Evolutionary conservation across 2,113 vertebrate genomes (phyloP).

Genomic region (Triplophysa siluroides): DNA sequence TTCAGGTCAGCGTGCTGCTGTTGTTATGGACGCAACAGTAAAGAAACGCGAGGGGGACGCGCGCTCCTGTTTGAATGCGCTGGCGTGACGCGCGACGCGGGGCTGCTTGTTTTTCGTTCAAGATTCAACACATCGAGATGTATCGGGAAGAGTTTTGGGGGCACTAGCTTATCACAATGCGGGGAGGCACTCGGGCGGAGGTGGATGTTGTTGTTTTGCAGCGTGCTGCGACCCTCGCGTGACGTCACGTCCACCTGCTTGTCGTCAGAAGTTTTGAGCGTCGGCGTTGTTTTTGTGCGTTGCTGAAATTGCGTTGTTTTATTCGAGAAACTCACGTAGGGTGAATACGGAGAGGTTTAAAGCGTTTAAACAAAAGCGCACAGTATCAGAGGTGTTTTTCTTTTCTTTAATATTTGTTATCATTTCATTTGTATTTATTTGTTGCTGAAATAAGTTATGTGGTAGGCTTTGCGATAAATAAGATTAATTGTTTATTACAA

Average conservation of each 20-base stretch:
- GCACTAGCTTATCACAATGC: conserved; percentile 71
- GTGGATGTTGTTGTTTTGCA: conserved; percentile 70
- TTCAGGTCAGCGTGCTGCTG: conserved; percentile 76
- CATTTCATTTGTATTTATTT: not conserved
- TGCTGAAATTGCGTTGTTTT: not conserved
- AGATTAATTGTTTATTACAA: not conserved
- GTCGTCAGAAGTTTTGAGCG: conserved; percentile 66
- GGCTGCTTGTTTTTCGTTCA: conserved; percentile 73
- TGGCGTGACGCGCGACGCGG: conserved; percentile 76
- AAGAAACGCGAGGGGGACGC: conserved; percentile 66
- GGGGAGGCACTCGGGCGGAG: conserved; percentile 72
- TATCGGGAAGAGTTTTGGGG: conserved; percentile 69
- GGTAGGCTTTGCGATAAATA: too few species aligned
- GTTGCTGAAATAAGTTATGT: not conserved
- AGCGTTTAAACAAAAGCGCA: not conserved
- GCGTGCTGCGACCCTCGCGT: conserved; percentile 76
- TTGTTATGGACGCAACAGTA: conserved; percentile 80
- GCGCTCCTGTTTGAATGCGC: conserved; percentile 72
- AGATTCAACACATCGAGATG: conserved; percentile 77
- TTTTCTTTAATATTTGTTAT: not conserved
- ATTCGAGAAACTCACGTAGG: not conserved
- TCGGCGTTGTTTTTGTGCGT: not conserved
- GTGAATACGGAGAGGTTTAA: not conserved
- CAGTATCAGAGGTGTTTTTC: not conserved
- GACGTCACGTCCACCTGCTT: conserved; percentile 90